Conservation (phyloP, 2,113 vertebrate genomes). For the Corythaixoides concolor region DNA sequence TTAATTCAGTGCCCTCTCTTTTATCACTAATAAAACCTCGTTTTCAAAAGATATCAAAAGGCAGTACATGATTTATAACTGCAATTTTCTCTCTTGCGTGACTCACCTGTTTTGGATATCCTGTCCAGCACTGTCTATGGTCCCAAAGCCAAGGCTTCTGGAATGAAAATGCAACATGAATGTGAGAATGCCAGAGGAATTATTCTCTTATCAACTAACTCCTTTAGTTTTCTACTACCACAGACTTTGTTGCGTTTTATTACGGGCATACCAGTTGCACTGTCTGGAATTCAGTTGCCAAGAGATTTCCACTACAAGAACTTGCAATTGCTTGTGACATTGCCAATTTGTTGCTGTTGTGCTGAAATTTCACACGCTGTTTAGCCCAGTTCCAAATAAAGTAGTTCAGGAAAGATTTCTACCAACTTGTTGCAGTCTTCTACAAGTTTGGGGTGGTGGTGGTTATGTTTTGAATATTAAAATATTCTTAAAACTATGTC, state of each 20-base stretch:
- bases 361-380: background rate
- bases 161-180: background rate
- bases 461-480: background rate
- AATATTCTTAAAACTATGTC: background rate
- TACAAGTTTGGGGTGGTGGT: background rate
- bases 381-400: background rate
- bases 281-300: background rate
- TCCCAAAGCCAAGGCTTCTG: conserved; percentile 94
- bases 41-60: background rate
- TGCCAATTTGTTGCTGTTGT: background rate
- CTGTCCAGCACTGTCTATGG: conserved; percentile 82
- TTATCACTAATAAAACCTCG: background rate
- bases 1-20: background rate
- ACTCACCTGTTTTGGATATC: conserved; percentile 87
- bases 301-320: background rate
- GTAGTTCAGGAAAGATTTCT: background rate
- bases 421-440: background rate
- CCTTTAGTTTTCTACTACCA: background rate
- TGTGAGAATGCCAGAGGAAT: background rate
- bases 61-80: background rate
- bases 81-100: background rate
- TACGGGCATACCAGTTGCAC: background rate
- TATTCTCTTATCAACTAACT: background rate
- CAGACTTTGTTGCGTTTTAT: background rate
- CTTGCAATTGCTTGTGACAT: background rate